phyloP scores from a whole-genome alignment of 1,140 invertebrate genomes.

The Araneus ventricosus region DNA sequence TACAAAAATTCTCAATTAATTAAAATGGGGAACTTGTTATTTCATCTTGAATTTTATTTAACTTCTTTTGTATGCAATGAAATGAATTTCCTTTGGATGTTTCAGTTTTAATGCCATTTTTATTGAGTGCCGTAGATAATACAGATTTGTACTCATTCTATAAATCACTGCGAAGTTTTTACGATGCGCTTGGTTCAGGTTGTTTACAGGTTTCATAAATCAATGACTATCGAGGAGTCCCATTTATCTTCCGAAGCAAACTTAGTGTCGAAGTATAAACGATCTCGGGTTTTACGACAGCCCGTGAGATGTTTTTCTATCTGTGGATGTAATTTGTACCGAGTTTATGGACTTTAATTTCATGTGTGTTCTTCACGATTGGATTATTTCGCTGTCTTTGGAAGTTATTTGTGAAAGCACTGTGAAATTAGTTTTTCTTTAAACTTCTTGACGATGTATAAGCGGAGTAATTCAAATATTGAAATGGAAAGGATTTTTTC shows the following conservation, averaged over 20 bases:
- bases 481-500: no score
- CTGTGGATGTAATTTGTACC: slow-evolving; percentile 50
- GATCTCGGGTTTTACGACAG: neutral
- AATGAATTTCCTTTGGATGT: neutral
- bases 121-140: neutral
- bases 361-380: neutral
- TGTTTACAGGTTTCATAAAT: slow-evolving; percentile 71
- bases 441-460: neutral
- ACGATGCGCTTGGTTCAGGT: slow-evolving; percentile 33
- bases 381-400: neutral
- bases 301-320: neutral
- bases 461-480: no score
- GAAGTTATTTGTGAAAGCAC: neutral
- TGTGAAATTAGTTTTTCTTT: neutral
- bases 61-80: no score
- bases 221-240: slow-evolving; percentile 20
- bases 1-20: no score
- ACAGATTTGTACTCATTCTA: neutral
- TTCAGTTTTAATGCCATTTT: neutral
- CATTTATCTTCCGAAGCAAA: slow-evolving; percentile 59
- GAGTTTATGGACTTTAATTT: slow-evolving; percentile 7
- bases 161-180: slow-evolving; percentile 64
- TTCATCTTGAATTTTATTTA: no score
- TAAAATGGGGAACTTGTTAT: no score
- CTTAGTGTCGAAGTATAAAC: neutral